Evolutionary conservation across 2,797 vertebrate genomes (phyloP).

Genomic region (Ptychobarbus kaznakovi): DNA sequence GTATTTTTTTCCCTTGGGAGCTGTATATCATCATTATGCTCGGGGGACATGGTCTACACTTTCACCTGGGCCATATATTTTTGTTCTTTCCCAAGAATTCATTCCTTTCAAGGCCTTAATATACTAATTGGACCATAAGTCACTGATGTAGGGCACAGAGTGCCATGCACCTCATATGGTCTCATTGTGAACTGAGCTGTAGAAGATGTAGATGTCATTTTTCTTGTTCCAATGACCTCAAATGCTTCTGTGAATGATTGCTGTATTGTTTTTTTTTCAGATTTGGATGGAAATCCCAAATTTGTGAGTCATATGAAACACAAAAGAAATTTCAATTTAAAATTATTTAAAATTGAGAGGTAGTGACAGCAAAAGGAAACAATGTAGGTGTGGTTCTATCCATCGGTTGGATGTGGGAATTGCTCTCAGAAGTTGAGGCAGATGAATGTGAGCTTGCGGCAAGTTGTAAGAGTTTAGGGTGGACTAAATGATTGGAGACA

Average conservation of each 20-base stretch:
- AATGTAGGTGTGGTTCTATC: not conserved
- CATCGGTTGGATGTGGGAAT: not conserved
- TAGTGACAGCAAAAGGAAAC: not conserved
- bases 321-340: not conserved
- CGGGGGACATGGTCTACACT: slow-evolving; percentile 6
- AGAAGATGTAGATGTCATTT: not conserved
- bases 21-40: slow-evolving; percentile 28
- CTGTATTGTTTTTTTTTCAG: not conserved
- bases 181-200: not conserved
- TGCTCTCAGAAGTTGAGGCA: not conserved
- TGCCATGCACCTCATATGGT: slow-evolving; percentile 12
- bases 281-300: not conserved
- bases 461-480: not conserved
- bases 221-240: not conserved
- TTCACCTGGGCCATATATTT: slow-evolving; percentile 36
- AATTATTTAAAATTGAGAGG: not conserved
- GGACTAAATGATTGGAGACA: not conserved
- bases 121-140: slow-evolving; percentile 56
- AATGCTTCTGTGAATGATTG: not conserved
- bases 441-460: not conserved
- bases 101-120: slow-evolving; percentile 40
- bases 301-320: not conserved
- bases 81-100: slow-evolving; percentile 37
- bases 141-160: slow-evolving; percentile 40
- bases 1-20: slow-evolving; percentile 18